A percentile compares a stretch with the other conserved stretches of the same genome.
These are phyloP conservation scores for Drosophila borealis DNA, from an alignment of 2,888 invertebrate species.

Conservation along the genomic window DNA sequence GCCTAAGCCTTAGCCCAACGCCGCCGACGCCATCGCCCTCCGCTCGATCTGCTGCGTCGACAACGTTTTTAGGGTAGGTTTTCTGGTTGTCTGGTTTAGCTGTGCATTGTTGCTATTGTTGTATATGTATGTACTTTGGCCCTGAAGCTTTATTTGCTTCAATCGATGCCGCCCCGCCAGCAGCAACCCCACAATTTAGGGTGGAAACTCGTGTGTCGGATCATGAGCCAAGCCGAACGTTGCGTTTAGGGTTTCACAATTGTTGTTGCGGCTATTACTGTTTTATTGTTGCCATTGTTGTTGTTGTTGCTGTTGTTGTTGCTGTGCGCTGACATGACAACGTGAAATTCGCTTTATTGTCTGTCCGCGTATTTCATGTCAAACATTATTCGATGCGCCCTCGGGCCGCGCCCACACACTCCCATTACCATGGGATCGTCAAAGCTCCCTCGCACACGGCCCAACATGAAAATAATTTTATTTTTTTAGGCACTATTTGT, in stretches of 20 bases:
- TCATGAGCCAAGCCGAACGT: slow-evolving; percentile 41
- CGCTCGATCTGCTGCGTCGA: slow-evolving; percentile 50
- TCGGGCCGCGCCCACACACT: slow-evolving; percentile 67
- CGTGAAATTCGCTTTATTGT: slow-evolving; percentile 76
- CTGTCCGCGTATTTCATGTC: slow-evolving; percentile 70
- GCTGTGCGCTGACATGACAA: slow-evolving; percentile 72
- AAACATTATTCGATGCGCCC: slow-evolving; percentile 78
- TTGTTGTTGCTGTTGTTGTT: slow-evolving; percentile 23
- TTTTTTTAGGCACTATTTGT: slow-evolving; percentile 35
- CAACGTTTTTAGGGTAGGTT: slow-evolving; percentile 63
- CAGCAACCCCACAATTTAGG: slow-evolving; percentile 62
- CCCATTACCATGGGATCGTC: slow-evolving; percentile 65
- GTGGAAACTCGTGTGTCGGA: slow-evolving; percentile 69
- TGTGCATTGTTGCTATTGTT: slow-evolving; percentile 24
- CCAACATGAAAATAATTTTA: slow-evolving; percentile 68
- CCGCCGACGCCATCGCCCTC: slow-evolving; percentile 25
- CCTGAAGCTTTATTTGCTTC: slow-evolving; percentile 78
- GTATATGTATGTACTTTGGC: slow-evolving; percentile 53
- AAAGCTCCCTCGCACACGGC: slow-evolving; percentile 38
- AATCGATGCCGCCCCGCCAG: slow-evolving; percentile 68
- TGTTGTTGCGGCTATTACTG: slow-evolving; percentile 40
- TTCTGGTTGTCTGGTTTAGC: slow-evolving; percentile 39
- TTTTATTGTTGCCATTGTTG: slow-evolving; percentile 21
- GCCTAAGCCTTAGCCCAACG: slow-evolving; percentile 30
- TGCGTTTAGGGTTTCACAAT: slow-evolving; percentile 75